phyloP scores from a whole-genome alignment of 2,113 vertebrate species.

The Ptilonorhynchus violaceus region DNA sequence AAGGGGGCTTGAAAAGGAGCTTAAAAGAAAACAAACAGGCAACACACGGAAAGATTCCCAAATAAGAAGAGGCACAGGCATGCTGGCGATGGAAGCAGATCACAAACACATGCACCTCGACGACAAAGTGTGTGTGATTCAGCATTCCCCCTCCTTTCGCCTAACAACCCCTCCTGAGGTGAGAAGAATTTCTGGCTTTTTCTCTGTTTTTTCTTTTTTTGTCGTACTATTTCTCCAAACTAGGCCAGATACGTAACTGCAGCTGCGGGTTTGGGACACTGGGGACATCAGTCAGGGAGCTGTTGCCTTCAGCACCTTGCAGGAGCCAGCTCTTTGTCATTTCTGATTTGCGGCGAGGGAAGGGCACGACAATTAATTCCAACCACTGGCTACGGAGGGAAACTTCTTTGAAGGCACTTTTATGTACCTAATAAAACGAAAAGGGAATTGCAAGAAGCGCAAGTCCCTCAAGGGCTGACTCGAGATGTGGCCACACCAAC shows the following conservation, averaged over 20 bases:
- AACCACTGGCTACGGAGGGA: not conserved
- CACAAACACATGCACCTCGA: conserved; percentile 42
- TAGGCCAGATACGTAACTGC: not conserved
- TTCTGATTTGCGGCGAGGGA: conserved; percentile 2
- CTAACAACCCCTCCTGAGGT: not conserved
- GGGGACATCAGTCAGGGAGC: not conserved
- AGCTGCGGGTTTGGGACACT: not conserved
- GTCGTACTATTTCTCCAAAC: not conserved
- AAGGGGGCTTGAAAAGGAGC: not conserved
- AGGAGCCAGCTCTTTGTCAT: not conserved
- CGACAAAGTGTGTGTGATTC: conserved; percentile 3
- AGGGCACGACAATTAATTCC: not conserved
- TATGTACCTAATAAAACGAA: not conserved
- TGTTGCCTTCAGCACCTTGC: conserved; percentile 31
- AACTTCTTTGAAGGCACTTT: not conserved
- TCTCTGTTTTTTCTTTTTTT: not conserved
- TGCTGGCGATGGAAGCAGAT: conserved; percentile 46
- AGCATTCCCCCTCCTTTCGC: conserved; percentile 22
- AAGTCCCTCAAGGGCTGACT: not conserved
- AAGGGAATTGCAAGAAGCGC: not conserved
- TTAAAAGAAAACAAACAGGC: conserved; percentile 41
- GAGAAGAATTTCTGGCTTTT: not conserved
- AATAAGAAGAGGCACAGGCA: conserved; percentile 49
- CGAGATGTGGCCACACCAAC: not conserved
- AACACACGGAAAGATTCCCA: conserved; percentile 24